Evolutionary conservation across 2,888 invertebrate genomes (phyloP).

Genomic region (Spatulosminthurus flaviceps): DNA sequence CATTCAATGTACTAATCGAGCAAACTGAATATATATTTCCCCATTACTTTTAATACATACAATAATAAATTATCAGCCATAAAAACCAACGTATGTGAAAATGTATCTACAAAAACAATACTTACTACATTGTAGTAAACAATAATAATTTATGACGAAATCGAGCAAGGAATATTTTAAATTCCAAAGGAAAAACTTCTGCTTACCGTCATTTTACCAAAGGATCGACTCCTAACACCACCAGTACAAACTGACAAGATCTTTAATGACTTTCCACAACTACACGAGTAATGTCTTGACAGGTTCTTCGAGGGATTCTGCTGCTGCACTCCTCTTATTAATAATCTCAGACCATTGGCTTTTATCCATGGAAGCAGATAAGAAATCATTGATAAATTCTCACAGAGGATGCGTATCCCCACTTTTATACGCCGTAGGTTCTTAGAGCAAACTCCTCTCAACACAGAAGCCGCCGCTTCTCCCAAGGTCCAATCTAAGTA

Average conservation of each 20-base stretch:
- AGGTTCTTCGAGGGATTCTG: background rate
- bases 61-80: too few species aligned
- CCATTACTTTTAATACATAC: too few species aligned
- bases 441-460: background rate
- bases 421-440: too few species aligned
- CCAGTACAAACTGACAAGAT: background rate
- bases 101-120: too few species aligned
- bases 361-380: slow-evolving; percentile 8
- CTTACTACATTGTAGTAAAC: too few species aligned
- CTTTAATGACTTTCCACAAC: background rate
- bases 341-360: background rate
- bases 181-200: background rate
- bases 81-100: too few species aligned
- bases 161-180: too few species aligned
- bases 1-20: too few species aligned
- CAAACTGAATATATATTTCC: too few species aligned
- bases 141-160: too few species aligned
- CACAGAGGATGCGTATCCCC: slow-evolving; percentile 14
- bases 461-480: too few species aligned
- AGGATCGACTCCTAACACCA: background rate
- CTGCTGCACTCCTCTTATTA: background rate
- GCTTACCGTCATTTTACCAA: slow-evolving; percentile 31
- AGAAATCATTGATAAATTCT: background rate
- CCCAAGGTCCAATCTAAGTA: too few species aligned
- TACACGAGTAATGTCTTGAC: background rate